Evolutionary conservation across 2,797 vertebrate genomes (phyloP).

Genomic region (Clarias pachynema): DNA sequence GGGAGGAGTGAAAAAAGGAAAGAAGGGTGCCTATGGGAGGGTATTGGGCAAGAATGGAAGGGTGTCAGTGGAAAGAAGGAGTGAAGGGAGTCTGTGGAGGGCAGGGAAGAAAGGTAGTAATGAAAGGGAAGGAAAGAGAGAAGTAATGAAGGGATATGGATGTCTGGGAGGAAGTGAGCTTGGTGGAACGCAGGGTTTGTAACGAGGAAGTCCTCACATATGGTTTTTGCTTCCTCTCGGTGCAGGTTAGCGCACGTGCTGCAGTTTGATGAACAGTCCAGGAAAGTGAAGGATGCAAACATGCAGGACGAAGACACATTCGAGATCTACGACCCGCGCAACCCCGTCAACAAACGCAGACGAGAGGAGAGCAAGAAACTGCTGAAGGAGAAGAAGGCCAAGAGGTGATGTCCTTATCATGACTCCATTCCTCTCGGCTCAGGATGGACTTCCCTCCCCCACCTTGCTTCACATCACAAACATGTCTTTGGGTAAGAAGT

Average conservation of each 20-base stretch:
- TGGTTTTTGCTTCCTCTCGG: slow-evolving; percentile 52
- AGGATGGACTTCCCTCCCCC: not conserved
- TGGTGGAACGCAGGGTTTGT: not conserved
- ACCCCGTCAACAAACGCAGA: slow-evolving; percentile 96
- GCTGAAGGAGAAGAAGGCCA: slow-evolving; percentile 94
- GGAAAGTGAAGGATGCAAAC: slow-evolving; percentile 96
- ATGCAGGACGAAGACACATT: slow-evolving; percentile 97
- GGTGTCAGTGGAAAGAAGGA: not conserved
- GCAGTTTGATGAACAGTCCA: slow-evolving; percentile 94
- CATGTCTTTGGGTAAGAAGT: not conserved
- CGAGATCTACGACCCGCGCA: slow-evolving; percentile 96
- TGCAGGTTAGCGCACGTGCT: slow-evolving; percentile 94
- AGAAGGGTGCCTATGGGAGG: no score
- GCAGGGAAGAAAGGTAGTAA: no score
- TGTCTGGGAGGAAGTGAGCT: not conserved
- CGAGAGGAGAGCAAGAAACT: slow-evolving; percentile 98
- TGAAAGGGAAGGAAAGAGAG: not conserved
- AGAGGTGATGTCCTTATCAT: slow-evolving; percentile 71
- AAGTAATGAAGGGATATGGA: not conserved
- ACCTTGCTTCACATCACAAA: not conserved
- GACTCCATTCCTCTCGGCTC: not conserved
- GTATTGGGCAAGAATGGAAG: not conserved
- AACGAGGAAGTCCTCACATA: not conserved
- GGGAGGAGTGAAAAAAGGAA: not conserved
- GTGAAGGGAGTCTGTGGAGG: not conserved